Evolutionary conservation across 2,113 vertebrate genomes (phyloP).

Genomic region (Todiramphus saurophagus): DNA sequence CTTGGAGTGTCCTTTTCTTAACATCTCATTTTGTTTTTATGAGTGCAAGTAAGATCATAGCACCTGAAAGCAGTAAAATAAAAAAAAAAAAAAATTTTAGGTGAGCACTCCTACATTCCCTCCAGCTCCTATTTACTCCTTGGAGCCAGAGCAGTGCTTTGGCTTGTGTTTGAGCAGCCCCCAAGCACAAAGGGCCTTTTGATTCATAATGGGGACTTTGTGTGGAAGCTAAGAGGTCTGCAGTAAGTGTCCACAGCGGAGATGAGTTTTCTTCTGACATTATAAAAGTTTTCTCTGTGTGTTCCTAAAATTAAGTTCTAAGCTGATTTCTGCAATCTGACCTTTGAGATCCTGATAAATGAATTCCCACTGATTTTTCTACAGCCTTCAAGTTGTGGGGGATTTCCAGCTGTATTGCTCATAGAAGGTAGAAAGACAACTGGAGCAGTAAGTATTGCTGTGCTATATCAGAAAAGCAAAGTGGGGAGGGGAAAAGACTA

Average conservation of each 20-base stretch:
- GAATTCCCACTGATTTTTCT: neutral
- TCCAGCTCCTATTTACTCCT: neutral
- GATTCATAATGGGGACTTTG: fast-evolving
- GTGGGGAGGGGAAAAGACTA: neutral
- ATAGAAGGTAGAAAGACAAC: neutral
- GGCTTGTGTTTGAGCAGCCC: neutral
- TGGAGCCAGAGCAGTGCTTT: neutral
- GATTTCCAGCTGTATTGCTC: neutral
- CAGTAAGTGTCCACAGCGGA: neutral
- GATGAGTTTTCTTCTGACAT: neutral
- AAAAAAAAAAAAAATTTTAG: neutral
- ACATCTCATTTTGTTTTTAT: neutral
- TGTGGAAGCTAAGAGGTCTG: neutral
- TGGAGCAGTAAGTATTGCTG: neutral
- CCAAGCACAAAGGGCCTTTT: neutral
- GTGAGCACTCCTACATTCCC: neutral
- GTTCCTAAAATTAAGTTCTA: neutral
- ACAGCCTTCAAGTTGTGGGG: neutral
- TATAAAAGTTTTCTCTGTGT: neutral
- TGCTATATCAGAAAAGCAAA: neutral
- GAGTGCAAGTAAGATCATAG: neutral
- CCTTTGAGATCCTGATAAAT: neutral
- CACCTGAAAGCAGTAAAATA: neutral
- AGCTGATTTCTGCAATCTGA: neutral
- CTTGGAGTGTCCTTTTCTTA: neutral